These are phyloP conservation scores for Sterna hirundo DNA, from an alignment of 2,113 vertebrate species.

Conservation along the genomic window DNA sequence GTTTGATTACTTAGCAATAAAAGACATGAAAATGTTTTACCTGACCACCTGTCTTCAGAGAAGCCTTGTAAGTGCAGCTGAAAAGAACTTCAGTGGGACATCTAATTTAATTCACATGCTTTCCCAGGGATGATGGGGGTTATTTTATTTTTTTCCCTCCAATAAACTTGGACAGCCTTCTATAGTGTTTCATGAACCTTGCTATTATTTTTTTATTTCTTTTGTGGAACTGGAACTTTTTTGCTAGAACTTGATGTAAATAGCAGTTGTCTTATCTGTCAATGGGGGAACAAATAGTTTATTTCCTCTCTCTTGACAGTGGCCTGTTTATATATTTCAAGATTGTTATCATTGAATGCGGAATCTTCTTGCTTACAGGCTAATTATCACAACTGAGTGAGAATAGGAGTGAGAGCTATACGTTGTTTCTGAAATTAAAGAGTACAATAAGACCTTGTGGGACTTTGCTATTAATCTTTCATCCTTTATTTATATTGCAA, in stretches of 20 bases:
- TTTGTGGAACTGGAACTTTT: not conserved
- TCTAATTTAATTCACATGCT: not conserved
- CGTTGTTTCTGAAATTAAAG: not conserved
- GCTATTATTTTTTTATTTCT: not conserved
- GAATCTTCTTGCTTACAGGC: not conserved
- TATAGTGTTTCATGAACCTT: not conserved
- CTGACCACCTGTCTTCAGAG: not conserved
- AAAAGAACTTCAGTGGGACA: not conserved
- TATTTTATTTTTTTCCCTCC: not conserved
- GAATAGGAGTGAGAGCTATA: not conserved
- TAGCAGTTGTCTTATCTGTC: not conserved
- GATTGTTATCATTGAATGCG: not conserved
- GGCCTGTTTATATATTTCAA: not conserved
- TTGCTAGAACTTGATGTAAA: not conserved
- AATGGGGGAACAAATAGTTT: not conserved
- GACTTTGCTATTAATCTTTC: not conserved
- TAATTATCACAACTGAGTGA: not conserved
- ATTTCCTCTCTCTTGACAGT: not conserved
- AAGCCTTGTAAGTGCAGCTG: not conserved
- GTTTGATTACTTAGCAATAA: not conserved
- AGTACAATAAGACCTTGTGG: not conserved
- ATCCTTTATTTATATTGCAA: not conserved
- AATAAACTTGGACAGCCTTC: not conserved
- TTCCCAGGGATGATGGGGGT: not conserved
- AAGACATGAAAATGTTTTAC: not conserved